phyloP scores from a whole-genome alignment of 1,140 invertebrate species.

The silkworm (Bombyx mori) region DNA sequence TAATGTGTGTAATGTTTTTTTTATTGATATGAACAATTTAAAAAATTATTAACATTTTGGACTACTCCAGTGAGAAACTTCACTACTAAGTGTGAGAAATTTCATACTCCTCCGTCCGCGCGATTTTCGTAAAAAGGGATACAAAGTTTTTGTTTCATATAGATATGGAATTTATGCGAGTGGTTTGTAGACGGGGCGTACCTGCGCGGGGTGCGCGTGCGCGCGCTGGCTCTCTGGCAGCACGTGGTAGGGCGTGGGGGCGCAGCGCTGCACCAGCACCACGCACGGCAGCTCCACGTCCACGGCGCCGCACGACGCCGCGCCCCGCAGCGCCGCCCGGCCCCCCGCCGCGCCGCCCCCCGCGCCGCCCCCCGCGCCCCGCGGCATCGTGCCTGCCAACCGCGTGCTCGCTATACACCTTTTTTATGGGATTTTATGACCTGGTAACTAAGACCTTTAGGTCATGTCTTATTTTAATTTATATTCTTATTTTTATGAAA shows the following conservation, averaged over 20 bases:
- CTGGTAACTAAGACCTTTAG: no score
- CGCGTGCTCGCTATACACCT: neutral
- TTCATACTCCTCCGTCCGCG: no score
- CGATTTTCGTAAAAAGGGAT: no score
- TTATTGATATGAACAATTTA: no score
- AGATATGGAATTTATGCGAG: neutral
- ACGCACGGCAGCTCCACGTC: conserved; percentile 19
- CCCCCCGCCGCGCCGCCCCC: conserved; percentile 7
- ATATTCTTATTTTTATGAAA: no score
- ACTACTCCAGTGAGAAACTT: no score
- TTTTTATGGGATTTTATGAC: no score
- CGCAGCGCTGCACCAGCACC: conserved; percentile 21
- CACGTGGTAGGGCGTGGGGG: conserved; percentile 26
- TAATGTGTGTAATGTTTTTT: no score
- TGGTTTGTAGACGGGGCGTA: conserved; percentile 6
- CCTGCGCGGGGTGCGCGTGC: neutral
- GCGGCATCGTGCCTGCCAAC: conserved; percentile 2
- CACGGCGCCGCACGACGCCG: conserved; percentile 36
- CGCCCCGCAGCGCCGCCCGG: conserved; percentile 22
- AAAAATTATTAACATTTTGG: no score
- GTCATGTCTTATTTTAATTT: no score
- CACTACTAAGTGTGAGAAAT: no score
- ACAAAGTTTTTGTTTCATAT: no score
- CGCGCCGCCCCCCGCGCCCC: conserved; percentile 4
- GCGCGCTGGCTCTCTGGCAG: conserved; percentile 16